phyloP scores from a whole-genome alignment of 2,888 invertebrate genomes.

The Macrophya alboannulata region DNA sequence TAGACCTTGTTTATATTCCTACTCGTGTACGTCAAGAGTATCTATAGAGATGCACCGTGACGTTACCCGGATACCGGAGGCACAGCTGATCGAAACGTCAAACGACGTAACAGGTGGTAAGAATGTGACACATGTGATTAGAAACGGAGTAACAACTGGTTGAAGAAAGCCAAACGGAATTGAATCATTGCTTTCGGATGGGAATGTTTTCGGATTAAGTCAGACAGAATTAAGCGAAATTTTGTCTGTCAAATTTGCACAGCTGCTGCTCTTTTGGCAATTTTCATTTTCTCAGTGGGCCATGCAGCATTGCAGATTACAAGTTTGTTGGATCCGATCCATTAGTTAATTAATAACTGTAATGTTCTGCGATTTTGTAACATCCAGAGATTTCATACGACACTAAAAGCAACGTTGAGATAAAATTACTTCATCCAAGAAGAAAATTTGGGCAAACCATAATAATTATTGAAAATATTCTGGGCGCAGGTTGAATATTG shows the following conservation, averaged over 20 bases:
- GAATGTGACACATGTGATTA: slow-evolving; percentile 44
- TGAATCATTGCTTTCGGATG: background rate
- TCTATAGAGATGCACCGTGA: slow-evolving; percentile 53
- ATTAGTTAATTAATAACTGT: slow-evolving; percentile 9
- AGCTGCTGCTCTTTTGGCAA: slow-evolving; percentile 40
- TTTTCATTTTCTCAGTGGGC: background rate
- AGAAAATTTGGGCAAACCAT: background rate
- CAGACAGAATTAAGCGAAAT: background rate
- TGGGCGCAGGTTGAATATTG: background rate
- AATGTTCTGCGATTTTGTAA: background rate
- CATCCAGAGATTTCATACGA: background rate
- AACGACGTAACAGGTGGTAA: slow-evolving; percentile 52
- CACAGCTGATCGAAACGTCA: slow-evolving; percentile 53
- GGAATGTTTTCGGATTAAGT: background rate
- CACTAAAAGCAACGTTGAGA: background rate
- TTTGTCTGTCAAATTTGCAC: background rate
- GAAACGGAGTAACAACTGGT: slow-evolving; percentile 3
- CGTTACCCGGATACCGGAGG: slow-evolving; percentile 46
- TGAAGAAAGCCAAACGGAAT: background rate
- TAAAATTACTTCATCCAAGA: background rate
- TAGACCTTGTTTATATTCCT: slow-evolving; percentile 49
- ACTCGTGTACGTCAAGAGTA: slow-evolving; percentile 39
- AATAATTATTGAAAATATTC: background rate
- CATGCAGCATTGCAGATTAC: slow-evolving; percentile 1
- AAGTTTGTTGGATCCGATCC: slow-evolving; percentile 15